A percentile compares a stretch with the other conserved stretches of the same genome.
Conservation (phyloP, 2,113 vertebrate species). For the Macaca nemestrina region DNA sequence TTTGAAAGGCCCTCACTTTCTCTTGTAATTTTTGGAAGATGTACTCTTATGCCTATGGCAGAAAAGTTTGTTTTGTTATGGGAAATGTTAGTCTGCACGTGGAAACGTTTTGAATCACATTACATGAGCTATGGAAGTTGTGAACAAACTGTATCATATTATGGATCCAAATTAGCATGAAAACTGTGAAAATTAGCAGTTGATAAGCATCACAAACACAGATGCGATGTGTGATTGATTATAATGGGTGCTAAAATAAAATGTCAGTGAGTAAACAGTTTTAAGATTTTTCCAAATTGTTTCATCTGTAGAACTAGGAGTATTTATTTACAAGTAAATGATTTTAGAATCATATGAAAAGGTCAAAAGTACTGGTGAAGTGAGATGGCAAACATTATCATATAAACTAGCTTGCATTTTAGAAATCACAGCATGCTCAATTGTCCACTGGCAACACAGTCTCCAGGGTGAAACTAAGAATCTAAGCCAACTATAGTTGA, state of each 20-base stretch:
- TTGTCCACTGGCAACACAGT: not conserved
- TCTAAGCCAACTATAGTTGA: not conserved
- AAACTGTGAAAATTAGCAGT: conserved; percentile 19
- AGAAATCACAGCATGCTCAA: not conserved
- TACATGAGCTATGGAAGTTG: not conserved
- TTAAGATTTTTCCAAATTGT: not conserved
- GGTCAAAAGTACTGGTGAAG: not conserved
- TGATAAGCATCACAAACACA: not conserved
- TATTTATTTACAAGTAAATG: not conserved
- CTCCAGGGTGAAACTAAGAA: not conserved
- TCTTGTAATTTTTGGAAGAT: not conserved
- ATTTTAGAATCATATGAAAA: not conserved
- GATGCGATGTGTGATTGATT: not conserved
- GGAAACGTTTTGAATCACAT: not conserved
- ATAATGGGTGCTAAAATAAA: not conserved
- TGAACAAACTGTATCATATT: not conserved
- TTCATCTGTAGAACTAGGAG: not conserved
- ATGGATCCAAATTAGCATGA: not conserved
- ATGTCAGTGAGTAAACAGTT: not conserved
- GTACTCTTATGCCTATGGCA: rapidly evolving
- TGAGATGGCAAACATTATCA: not conserved
- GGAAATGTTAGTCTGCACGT: not conserved
- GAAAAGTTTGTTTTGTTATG: not conserved
- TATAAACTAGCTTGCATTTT: not conserved
- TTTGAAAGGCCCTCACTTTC: not conserved